Conservation (phyloP, 2,113 vertebrate genomes). For the Tor tambroides region DNA sequence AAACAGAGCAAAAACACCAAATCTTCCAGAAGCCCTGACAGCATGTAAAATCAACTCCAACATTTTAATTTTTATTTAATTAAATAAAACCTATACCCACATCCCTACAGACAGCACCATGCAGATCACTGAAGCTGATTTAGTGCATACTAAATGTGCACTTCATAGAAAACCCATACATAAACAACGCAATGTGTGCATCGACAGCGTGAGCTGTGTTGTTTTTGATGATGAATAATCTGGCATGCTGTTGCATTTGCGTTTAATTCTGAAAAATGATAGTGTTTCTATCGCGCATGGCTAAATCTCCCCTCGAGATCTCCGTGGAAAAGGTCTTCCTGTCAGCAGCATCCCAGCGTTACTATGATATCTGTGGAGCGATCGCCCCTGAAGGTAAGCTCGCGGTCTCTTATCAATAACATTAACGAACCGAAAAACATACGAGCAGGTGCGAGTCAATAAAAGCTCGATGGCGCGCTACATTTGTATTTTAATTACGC, state of each 20-base stretch:
- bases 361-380: conserved; percentile 43
- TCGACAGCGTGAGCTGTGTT: neutral
- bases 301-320: conserved; percentile 47
- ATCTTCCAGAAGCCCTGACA: neutral
- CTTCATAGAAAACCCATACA: neutral
- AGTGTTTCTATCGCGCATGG: conserved; percentile 48
- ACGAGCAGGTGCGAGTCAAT: neutral
- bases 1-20: neutral
- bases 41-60: neutral
- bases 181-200: neutral
- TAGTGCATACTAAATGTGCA: neutral
- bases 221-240: neutral
- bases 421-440: neutral
- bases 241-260: neutral
- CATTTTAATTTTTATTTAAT: neutral
- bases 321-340: conserved; percentile 42
- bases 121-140: conserved; percentile 5
- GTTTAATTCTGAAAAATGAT: conserved; percentile 16
- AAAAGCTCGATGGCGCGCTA: neutral
- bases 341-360: conserved; percentile 47
- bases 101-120: neutral
- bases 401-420: neutral
- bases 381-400: conserved; percentile 60
- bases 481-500: neutral
- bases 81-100: neutral